These are phyloP conservation scores for Albula glossodonta DNA, from an alignment of 2,113 vertebrate genomes.

Conservation along the genomic window DNA sequence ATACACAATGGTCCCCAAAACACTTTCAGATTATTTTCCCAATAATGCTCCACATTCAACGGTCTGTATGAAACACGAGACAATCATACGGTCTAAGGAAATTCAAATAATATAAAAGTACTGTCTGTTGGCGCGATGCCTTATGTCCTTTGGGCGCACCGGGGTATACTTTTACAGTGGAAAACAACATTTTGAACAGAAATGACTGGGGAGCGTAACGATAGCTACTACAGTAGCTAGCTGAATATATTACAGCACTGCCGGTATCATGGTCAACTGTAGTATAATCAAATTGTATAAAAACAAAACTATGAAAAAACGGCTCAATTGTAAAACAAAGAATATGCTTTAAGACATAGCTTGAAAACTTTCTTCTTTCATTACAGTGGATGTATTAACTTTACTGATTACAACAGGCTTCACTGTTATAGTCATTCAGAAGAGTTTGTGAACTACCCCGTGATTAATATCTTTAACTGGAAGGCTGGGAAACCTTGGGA, in stretches of 20 bases:
- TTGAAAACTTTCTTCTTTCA: background rate
- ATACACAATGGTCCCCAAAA: background rate
- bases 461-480: background rate
- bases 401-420: background rate
- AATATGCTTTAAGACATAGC: background rate
- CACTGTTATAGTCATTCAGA: background rate
- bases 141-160: background rate
- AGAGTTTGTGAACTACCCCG: background rate
- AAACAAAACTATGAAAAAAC: background rate
- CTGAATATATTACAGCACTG: background rate
- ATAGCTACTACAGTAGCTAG: background rate
- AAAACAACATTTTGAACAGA: background rate
- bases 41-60: conserved; percentile 1
- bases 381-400: background rate
- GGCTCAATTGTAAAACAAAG: background rate
- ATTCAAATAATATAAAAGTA: background rate
- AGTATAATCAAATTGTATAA: background rate
- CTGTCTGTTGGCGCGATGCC: background rate
- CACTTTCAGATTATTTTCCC: background rate
- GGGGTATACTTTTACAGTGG: background rate
- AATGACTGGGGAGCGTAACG: background rate
- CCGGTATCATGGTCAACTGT: background rate
- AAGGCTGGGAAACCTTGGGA: background rate
- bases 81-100: background rate
- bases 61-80: background rate